phyloP scores from a whole-genome alignment of 2,888 invertebrate genomes.

The Octonoba sinensis region DNA sequence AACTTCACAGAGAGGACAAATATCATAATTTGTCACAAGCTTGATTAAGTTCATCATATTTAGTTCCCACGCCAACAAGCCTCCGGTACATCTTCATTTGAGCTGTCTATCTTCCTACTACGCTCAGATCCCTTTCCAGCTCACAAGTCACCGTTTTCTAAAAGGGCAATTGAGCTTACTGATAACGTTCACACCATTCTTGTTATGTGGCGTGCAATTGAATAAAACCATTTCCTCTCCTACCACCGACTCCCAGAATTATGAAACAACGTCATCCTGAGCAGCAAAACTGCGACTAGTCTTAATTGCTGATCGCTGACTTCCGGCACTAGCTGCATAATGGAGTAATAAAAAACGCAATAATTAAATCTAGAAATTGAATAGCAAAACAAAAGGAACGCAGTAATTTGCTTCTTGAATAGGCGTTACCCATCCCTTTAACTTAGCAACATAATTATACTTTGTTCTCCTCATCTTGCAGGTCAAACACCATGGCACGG shows the following conservation, averaged over 20 bases:
- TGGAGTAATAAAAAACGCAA: slow-evolving; percentile 58
- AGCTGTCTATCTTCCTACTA: too few relatives aligned
- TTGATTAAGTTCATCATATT: too few relatives aligned
- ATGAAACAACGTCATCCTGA: slow-evolving; percentile 46
- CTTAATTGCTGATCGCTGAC: slow-evolving; percentile 59
- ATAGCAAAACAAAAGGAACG: slow-evolving; percentile 50
- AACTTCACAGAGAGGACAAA: too few relatives aligned
- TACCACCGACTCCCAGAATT: slow-evolving; percentile 29
- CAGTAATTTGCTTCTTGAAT: slow-evolving; percentile 42
- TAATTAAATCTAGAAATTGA: slow-evolving; percentile 60
- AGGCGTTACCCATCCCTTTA: slow-evolving; percentile 54
- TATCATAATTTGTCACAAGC: too few relatives aligned
- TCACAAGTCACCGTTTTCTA: too few relatives aligned
- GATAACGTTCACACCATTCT: slow-evolving; percentile 47
- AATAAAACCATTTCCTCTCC: slow-evolving; percentile 50
- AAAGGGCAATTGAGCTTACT: slow-evolving; percentile 28
- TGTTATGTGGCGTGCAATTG: slow-evolving; percentile 35
- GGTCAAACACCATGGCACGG: slow-evolving; percentile 28
- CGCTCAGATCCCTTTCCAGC: too few relatives aligned
- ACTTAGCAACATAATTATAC: slow-evolving; percentile 52
- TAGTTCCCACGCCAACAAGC: too few relatives aligned
- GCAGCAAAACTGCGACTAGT: slow-evolving; percentile 30
- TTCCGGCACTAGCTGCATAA: slow-evolving; percentile 49
- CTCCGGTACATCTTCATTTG: too few relatives aligned
- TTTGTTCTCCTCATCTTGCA: slow-evolving; percentile 47